Evolutionary conservation across 2,888 invertebrate species (phyloP).

Genomic region (Euplexia lucipara): DNA sequence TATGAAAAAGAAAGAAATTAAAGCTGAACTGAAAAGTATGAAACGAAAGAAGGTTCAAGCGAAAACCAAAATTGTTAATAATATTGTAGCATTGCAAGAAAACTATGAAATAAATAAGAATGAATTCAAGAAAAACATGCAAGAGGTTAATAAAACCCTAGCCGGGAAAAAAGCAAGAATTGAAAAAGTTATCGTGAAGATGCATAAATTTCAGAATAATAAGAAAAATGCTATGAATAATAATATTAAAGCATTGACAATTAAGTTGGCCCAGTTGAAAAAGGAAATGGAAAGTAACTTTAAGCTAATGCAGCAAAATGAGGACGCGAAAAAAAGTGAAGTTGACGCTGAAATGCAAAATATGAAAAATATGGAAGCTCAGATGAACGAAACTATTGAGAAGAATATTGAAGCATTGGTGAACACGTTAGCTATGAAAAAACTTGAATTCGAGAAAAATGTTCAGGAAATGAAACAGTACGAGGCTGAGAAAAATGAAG

Average conservation of each 20-base stretch:
- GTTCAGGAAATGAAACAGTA: constrained; percentile 29
- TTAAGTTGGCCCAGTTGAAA: constrained; percentile 20
- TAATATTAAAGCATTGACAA: constrained; percentile 24
- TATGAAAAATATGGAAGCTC: constrained; percentile 28
- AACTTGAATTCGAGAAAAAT: constrained; percentile 22
- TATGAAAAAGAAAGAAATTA: constrained; percentile 17
- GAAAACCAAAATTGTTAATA: constrained; percentile 12
- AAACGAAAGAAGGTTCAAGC: background rate
- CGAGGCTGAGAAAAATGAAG: constrained; percentile 29
- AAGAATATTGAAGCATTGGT: constrained; percentile 28
- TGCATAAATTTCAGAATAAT: constrained; percentile 17
- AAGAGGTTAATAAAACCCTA: background rate
- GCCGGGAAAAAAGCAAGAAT: constrained; percentile 24
- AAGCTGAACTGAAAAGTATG: constrained; percentile 25
- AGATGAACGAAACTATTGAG: constrained; percentile 19
- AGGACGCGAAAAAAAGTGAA: constrained; percentile 28
- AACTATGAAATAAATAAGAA: background rate
- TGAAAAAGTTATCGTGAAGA: constrained; percentile 19
- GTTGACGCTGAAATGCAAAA: constrained; percentile 22
- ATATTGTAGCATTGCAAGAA: constrained; percentile 24
- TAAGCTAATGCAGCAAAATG: constrained; percentile 26
- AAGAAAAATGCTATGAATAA: constrained; percentile 23
- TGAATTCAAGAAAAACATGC: constrained; percentile 22
- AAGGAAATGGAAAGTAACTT: constrained; percentile 34
- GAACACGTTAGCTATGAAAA: constrained; percentile 15